Evolutionary conservation across 2,888 invertebrate species (phyloP), one percentile per base, ranked within the genome.

Genomic region (Melinaea marsaeus): DNA sequence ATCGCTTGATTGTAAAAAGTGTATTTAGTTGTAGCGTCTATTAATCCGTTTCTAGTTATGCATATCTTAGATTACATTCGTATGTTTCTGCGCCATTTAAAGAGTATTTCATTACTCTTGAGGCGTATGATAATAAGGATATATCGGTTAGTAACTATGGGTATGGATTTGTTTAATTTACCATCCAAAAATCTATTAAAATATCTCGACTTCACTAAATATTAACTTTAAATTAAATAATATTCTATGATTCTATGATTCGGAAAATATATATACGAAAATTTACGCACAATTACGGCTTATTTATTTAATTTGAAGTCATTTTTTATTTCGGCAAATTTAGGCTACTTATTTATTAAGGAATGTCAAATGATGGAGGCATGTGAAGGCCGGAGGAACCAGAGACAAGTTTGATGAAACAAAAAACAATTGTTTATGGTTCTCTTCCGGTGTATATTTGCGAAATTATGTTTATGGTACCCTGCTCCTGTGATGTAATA

Each of bases 401-500:
- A 75, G 74, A 76, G 75, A 77, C 70, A 65, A 58, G 57, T 58
- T 58, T 58, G 11, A 37, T 61, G 47, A 22, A 42, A 57, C 46
- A 51, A 34, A 54, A 56, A 61, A 22, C 2, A 70, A 66, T 61
- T 54, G 76, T 79, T 75, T 83, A 73, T 80, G 79, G 75, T 73
- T 66, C 71, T 69, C 69, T 72, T 80, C 76, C 73, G 72, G 77
- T 75, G 79, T 78, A 80, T 80, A 81, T 80, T 81, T 80, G 80
- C 80, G 72, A 78, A 79, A 83, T 87, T 88, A 85, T 89, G 88
- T 90, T 88, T 84, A 88, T 84, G 83, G 84, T 89, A 89, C 90
- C 90, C 90, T 84, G 81, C 87, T 89, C 90, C 90, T 90, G 90
- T 90, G 90, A 90, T 90, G 88, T 90, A 90, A 88, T 90, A 90